Conservation (phyloP, 2,888 invertebrate genomes). For the Temnothorax unifasciatus region DNA sequence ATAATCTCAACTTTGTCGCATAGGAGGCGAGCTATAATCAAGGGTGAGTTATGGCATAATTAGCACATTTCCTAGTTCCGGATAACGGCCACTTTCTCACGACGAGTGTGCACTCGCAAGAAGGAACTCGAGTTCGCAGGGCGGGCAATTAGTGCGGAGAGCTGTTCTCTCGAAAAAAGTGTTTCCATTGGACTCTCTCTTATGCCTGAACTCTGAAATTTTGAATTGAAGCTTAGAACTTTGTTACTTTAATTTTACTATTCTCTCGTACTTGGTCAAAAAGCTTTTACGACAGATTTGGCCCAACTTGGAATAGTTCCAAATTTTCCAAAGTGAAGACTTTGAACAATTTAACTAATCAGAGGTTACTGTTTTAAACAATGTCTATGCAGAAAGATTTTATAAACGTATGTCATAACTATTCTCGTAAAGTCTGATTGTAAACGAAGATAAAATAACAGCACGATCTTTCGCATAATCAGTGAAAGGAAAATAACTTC, state of each 20-base stretch:
- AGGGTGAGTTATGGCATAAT: constrained; percentile 45
- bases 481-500: not conserved
- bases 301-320: not conserved
- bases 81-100: constrained; percentile 24
- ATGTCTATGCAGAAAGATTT: not conserved
- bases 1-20: constrained; percentile 50
- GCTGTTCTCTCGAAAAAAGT: not conserved
- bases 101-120: constrained; percentile 17
- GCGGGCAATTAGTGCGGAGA: constrained; percentile 21
- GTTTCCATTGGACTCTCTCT: not conserved
- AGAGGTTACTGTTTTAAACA: not conserved
- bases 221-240: not conserved
- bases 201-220: not conserved
- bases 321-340: not conserved
- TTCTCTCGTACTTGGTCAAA: not conserved
- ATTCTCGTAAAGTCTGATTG: not conserved
- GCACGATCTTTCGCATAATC: not conserved
- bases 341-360: not conserved
- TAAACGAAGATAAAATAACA: not conserved
- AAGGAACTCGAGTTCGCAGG: constrained; percentile 23
- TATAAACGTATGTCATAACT: not conserved
- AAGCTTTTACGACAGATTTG: not conserved
- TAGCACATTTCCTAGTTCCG: constrained; percentile 39
- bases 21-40: constrained; percentile 35
- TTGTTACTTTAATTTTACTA: not conserved